Evolutionary conservation across 2,113 vertebrate species (phyloP), one percentile per base, ranked within the genome.

Genomic region (Otolemur garnettii): DNA sequence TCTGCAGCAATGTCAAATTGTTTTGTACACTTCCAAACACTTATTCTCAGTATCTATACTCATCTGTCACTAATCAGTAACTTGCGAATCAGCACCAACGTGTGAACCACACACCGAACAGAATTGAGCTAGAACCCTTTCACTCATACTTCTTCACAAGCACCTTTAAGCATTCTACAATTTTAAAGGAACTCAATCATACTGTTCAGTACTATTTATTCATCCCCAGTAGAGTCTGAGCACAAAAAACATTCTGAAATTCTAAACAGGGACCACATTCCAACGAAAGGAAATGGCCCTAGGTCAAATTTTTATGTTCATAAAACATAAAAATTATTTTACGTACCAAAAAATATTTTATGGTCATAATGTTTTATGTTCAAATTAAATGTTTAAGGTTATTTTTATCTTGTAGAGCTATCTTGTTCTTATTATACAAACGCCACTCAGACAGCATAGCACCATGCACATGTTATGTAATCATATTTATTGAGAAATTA

Each of bases 231-330:
- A 87, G 24, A 55, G 21, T 26, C 45, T 87, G 75, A n/a, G 14
- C 13, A 81, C 91, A 74, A 79, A 75, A 96, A 33, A 71, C 53
- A 83, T 83, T 92, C 30, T 77, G 26, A 28, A 82, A 96, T 38
- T 57, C 68, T 30, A 60, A 93, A 81, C 22, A 86, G 38, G 6
- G n/a, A 74, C 50, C 1, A 14, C 30, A 89, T 21, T 71, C 22
- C 91, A 93, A 93, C 14, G 26, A 78, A 84, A 94, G 72, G 69
- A 38, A 89, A 94, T 11, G 3, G 30, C 4, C 35, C 30, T 82
- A 72, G 10, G 4, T 66, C 83, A 92, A 59, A 71, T 86, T n/a
- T n/a, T n/a, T n/a, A n/a, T n/a, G n/a, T n/a, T n/a, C n/a, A n/a
- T n/a, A n/a, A n/a, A n/a, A n/a, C n/a, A n/a, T n/a, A n/a, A n/a